phyloP scores from a whole-genome alignment of 1,140 invertebrate species.

The Mizuhopecten yessoensis region DNA sequence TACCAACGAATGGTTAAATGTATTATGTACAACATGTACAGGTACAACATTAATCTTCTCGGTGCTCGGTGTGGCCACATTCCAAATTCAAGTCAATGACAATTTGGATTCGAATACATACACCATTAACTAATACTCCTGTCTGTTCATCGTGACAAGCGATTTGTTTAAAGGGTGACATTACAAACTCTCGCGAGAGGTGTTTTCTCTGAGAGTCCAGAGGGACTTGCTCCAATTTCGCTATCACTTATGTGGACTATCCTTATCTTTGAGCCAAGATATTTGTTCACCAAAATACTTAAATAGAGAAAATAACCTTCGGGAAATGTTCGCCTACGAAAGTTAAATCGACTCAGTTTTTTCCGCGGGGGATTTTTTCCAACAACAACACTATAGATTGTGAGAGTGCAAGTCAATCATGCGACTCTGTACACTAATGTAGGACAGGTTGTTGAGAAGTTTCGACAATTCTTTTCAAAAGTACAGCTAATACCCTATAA shows the following conservation, averaged over 20 bases:
- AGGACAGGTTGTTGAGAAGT: not conserved
- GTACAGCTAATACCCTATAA: not conserved
- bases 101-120: not conserved
- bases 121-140: not conserved
- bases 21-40: not conserved
- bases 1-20: not conserved
- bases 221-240: not conserved
- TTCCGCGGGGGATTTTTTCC: not conserved
- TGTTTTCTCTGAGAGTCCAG: not conserved
- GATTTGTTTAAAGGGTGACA: not conserved
- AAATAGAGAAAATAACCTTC: not conserved
- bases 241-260: not conserved
- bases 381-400: not conserved
- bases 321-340: not conserved
- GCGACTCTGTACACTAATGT: not conserved
- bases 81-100: not conserved
- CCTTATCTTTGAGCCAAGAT: not conserved
- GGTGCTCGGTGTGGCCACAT: not conserved
- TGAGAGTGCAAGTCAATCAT: too few relatives aligned
- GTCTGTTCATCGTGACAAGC: not conserved
- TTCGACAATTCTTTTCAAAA: not conserved
- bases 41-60: not conserved
- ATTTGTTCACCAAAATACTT: not conserved
- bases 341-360: not conserved
- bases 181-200: not conserved